phyloP scores from a whole-genome alignment of 2,888 invertebrate species.

The Spodoptera littoralis region DNA sequence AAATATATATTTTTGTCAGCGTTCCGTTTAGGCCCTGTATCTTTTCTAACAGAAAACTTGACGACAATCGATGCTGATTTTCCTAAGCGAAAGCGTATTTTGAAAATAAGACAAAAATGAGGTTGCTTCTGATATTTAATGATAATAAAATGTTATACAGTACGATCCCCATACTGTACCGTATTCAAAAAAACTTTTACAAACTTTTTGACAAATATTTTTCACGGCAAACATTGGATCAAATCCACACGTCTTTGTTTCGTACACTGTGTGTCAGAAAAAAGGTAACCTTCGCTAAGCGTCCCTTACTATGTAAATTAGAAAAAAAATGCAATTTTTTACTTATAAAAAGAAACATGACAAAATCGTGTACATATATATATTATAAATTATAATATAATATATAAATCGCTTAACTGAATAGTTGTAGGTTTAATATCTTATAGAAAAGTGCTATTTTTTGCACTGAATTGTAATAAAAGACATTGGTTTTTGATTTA shows the following conservation, averaged over 20 bases:
- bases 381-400: constrained; percentile 14
- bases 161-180: too few species aligned
- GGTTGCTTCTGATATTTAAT: too few species aligned
- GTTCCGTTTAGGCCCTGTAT: too few species aligned
- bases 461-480: constrained; percentile 53
- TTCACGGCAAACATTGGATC: constrained; percentile 9
- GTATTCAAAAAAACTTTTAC: too few species aligned
- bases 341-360: constrained; percentile 29
- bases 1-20: too few species aligned
- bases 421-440: constrained; percentile 47
- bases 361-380: constrained; percentile 36
- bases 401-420: constrained; percentile 52
- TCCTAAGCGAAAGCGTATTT: too few species aligned
- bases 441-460: constrained; percentile 23
- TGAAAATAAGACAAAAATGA: not conserved
- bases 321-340: constrained; percentile 36
- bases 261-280: constrained; percentile 5
- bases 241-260: constrained; percentile 15
- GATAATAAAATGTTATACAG: not conserved
- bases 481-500: constrained; percentile 40
- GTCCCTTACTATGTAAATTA: constrained; percentile 36
- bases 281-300: constrained; percentile 26
- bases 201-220: not conserved
- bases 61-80: too few species aligned
- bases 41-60: too few species aligned